Conservation (phyloP, 2,797 vertebrate genomes). For the Gymnothorax reevesii region DNA sequence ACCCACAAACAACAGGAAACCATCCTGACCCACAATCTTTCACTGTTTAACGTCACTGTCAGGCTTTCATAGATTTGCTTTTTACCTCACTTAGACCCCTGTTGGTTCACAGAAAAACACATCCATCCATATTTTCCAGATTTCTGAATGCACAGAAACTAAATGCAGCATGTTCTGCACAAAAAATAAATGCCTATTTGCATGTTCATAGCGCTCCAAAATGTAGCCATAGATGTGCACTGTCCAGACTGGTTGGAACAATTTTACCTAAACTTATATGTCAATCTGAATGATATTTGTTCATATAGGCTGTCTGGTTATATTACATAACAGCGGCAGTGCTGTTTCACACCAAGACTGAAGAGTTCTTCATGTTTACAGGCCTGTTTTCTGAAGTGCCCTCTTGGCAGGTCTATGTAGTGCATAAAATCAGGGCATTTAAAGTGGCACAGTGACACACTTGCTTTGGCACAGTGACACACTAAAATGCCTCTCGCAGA, state of each 20-base stretch:
- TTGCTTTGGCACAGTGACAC: constrained; percentile 48
- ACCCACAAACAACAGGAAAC: constrained; percentile 75
- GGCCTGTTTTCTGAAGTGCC: constrained; percentile 36
- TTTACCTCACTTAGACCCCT: neutral
- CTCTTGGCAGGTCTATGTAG: constrained; percentile 57
- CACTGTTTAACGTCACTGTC: constrained; percentile 47
- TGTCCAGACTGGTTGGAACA: neutral
- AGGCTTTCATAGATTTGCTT: neutral
- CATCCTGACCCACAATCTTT: constrained; percentile 68
- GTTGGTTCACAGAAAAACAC: neutral
- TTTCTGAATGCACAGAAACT: neutral
- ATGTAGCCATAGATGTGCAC: neutral
- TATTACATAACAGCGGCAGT: neutral
- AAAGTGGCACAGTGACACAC: constrained; percentile 77
- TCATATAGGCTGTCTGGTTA: neutral
- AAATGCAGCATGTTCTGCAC: neutral
- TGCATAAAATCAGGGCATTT: constrained; percentile 66
- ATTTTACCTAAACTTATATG: neutral
- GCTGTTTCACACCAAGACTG: neutral
- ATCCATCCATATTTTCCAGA: neutral
- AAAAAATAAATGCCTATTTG: neutral
- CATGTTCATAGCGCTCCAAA: neutral
- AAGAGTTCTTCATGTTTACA: neutral
- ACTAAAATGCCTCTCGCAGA: constrained; percentile 22
- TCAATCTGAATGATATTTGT: neutral